Evolutionary conservation across 1,140 invertebrate genomes (phyloP).

Genomic region (Agrypnia vestita): DNA sequence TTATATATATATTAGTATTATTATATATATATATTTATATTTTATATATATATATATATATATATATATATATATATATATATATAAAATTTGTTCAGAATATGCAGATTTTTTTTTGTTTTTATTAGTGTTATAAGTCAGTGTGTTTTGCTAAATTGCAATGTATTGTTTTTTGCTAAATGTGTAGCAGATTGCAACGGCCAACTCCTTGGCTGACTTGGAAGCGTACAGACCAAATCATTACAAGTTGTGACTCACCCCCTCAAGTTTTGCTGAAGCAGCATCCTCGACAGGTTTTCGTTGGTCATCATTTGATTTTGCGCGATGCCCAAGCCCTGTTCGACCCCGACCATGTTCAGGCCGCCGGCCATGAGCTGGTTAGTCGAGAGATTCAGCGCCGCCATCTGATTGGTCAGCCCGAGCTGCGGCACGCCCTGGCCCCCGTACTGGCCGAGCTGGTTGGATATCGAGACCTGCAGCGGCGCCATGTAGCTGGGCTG

Average conservation of each 20-base stretch:
- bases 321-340: constrained; percentile 61
- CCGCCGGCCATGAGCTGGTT: constrained; percentile 58
- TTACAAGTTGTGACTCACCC: constrained; percentile 64
- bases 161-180: no score
- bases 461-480: constrained; percentile 58
- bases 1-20: no score
- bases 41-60: no score
- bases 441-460: constrained; percentile 48
- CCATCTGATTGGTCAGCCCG: constrained; percentile 52
- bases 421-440: constrained; percentile 44
- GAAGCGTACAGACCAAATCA: no score
- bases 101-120: no score
- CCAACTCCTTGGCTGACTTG: no score
- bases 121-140: no score
- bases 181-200: no score
- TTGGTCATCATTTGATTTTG: constrained; percentile 67
- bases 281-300: constrained; percentile 70
- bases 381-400: constrained; percentile 58
- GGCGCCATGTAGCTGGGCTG: constrained; percentile 57
- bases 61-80: no score
- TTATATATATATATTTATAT: no score
- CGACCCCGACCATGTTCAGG: constrained; percentile 62
- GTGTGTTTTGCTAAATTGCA: no score
- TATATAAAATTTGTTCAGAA: no score
- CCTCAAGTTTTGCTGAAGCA: constrained; percentile 71